A percentile compares a stretch with the other conserved stretches of the same genome.
phyloP scores from a whole-genome alignment of 2,113 vertebrate genomes.

The Struthidea cinerea region DNA sequence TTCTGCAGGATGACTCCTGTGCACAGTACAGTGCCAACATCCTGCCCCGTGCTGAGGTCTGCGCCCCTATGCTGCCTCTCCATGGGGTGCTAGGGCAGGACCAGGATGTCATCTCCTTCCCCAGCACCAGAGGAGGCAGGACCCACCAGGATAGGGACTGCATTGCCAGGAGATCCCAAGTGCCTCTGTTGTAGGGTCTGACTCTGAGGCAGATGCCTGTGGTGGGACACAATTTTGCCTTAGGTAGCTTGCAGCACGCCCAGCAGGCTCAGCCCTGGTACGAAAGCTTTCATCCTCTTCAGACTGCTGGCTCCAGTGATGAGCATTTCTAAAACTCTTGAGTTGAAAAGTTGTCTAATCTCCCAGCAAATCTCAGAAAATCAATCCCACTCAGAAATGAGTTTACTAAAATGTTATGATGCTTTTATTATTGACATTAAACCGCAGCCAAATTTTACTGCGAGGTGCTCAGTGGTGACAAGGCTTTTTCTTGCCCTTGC shows the following conservation, averaged over 20 bases:
- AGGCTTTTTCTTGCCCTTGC: background rate
- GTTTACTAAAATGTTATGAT: background rate
- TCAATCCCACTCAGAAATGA: background rate
- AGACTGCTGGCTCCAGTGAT: background rate
- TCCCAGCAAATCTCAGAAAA: background rate
- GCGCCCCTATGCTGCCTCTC: background rate
- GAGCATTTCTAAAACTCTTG: background rate
- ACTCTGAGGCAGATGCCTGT: background rate
- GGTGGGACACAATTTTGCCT: background rate
- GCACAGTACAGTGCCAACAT: background rate
- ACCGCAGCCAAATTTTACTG: background rate
- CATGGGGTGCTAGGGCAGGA: background rate
- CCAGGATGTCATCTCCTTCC: background rate
- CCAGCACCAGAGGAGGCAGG: background rate
- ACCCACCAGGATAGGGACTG: rapidly evolving
- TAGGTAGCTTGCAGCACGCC: background rate
- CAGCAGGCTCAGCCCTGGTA: rapidly evolving
- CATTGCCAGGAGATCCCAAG: background rate
- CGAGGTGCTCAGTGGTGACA: background rate
- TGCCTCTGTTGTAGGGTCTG: background rate
- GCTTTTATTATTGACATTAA: background rate
- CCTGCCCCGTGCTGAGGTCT: background rate
- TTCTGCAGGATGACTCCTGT: background rate
- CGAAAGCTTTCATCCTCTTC: background rate
- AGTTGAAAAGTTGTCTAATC: background rate